A percentile compares a stretch with the other conserved stretches of the same genome.
Evolutionary conservation across 2,888 invertebrate genomes (phyloP).

Genomic region (Campoplex nolae): DNA sequence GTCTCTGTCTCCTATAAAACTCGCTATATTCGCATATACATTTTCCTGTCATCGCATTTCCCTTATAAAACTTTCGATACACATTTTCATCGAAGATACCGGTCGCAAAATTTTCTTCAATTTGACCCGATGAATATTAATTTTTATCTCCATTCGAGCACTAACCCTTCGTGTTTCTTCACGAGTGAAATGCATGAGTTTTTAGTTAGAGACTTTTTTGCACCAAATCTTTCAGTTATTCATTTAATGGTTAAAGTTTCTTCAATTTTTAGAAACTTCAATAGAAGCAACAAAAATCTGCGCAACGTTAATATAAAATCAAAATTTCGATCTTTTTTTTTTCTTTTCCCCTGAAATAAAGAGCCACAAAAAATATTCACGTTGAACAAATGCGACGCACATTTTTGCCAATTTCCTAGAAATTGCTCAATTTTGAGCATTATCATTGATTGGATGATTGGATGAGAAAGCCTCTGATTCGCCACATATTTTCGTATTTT

Average conservation of each 20-base stretch:
- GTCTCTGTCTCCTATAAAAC: background rate
- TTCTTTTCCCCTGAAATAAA: background rate
- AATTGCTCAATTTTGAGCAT: background rate
- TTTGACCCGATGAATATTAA: too few species aligned
- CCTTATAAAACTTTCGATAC: conserved; percentile 1
- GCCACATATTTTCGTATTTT: background rate
- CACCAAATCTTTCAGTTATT: background rate
- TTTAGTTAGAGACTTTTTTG: too few species aligned
- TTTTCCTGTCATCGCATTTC: conserved; percentile 26
- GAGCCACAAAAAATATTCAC: background rate
- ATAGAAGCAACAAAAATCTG: background rate
- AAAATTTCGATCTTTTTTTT: background rate
- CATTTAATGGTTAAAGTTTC: background rate
- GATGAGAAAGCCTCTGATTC: conserved; percentile 2
- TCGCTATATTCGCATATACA: background rate
- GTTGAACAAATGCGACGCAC: background rate
- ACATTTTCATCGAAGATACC: conserved; percentile 5
- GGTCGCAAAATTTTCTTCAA: conserved; percentile 6
- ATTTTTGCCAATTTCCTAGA: background rate
- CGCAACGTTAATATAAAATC: background rate
- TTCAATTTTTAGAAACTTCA: too few species aligned
- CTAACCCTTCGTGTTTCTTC: too few species aligned
- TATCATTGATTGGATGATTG: background rate
- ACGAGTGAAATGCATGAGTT: too few species aligned
- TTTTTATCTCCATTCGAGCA: too few species aligned